Evolutionary conservation across 2,888 invertebrate genomes (phyloP), one percentile per base, ranked within the genome.

Genomic region (Andrena camellia): DNA sequence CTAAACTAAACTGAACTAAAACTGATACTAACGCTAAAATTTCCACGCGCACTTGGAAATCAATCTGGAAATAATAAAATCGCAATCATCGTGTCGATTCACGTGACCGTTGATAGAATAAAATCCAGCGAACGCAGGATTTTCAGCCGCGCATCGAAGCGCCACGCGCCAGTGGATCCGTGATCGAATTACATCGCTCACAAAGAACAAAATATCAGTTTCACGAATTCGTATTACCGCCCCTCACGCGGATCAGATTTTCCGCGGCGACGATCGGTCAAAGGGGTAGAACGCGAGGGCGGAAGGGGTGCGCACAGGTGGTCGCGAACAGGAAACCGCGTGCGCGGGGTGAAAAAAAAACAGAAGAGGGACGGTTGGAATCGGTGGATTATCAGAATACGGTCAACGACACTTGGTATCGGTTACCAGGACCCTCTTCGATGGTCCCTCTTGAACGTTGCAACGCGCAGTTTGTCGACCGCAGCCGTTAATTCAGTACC

Each of bases 321-420:
- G 77, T 78, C 59, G 48, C 42, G 62, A 64, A 77, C 59, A 59
- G 23, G 69, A 75, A 75, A 82, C 70, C 23, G 23, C 20, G 72
- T 52, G 72, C 70, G 73, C 31, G 52, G 72, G 70, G 81, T 82
- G 57, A 3, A 82, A 87, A 82, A 87, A 88, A 86, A 88, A 72
- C 35, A 72, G 64, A 13, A 52, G 13, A 23, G 23, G 23, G 54
- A 66, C 78, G 70, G 83, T 81, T 83, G 79, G 86, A 88, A 85
- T 78, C 84, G 68, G 31, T 66, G 64, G 83, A 78, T 89, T 81
- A 87, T 87, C 88, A 81, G 87, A 73, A 70, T 78, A 84, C 75
- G 74, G 76, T 87, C 78, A 84, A 86, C 76, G 78, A 73, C 75
- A 72, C 81, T 81, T 70, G 81, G 64, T 84, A 84, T 87, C 87